Evolutionary conservation across 2,797 vertebrate genomes (phyloP).

Genomic region (Lepidocolaptes lacrymiger): DNA sequence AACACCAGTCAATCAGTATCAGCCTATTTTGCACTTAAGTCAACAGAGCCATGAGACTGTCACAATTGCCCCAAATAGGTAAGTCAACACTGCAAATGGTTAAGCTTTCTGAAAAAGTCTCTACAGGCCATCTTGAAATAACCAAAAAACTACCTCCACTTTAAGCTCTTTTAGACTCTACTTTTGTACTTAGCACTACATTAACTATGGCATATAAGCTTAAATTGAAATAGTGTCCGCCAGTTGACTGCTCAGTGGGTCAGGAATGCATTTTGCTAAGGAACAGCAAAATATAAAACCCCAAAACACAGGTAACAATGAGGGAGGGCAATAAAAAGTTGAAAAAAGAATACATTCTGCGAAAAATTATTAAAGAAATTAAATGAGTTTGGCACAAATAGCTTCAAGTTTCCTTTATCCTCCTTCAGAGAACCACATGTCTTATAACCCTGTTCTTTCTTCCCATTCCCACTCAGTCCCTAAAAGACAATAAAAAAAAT

Average conservation of each 20-base stretch:
- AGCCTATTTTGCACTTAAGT: background rate
- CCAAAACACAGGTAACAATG: background rate
- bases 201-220: background rate
- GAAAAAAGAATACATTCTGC: background rate
- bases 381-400: background rate
- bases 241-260: background rate
- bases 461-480: background rate
- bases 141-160: background rate
- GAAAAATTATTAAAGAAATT: background rate
- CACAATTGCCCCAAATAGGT: background rate
- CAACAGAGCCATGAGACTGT: background rate
- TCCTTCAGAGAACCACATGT: fast-evolving
- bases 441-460: background rate
- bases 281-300: background rate
- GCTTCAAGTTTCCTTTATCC: background rate
- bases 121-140: background rate
- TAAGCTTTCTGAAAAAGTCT: background rate
- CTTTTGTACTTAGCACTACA: background rate
- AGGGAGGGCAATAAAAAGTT: background rate
- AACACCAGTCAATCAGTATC: background rate
- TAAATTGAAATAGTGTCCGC: background rate
- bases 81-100: background rate
- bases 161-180: background rate
- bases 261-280: background rate
- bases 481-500: background rate